Conservation (phyloP, 2,888 invertebrate genomes). For the Amaurobius ferox region DNA sequence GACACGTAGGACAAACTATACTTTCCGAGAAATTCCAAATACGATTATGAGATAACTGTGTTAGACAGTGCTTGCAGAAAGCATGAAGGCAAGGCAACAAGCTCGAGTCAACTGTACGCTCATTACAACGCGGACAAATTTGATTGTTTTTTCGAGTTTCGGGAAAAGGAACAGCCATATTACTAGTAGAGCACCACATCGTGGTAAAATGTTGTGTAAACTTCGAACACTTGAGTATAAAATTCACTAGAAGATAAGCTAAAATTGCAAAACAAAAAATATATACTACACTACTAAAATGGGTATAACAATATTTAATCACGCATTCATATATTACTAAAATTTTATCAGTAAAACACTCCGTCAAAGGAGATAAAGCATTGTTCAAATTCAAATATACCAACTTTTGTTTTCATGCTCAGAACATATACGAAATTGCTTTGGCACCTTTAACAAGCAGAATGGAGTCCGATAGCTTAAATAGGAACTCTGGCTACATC, state of each 20-base stretch:
- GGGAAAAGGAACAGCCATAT: slow-evolving; percentile 50
- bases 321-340: neutral
- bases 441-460: slow-evolving; percentile 54
- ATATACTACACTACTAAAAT: neutral
- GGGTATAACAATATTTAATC: too few relatives aligned
- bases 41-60: slow-evolving; percentile 69
- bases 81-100: slow-evolving; percentile 78
- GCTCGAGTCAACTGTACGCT: slow-evolving; percentile 76
- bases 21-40: slow-evolving; percentile 64
- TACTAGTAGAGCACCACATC: slow-evolving; percentile 67
- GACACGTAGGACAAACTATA: slow-evolving; percentile 77
- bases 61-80: slow-evolving; percentile 77
- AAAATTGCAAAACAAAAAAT: neutral
- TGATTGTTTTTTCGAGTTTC: slow-evolving; percentile 55
- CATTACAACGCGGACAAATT: slow-evolving; percentile 77
- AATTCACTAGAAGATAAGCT: too few relatives aligned
- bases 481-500: slow-evolving; percentile 48
- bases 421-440: slow-evolving; percentile 28
- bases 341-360: neutral
- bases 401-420: slow-evolving; percentile 48
- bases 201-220: neutral
- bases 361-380: slow-evolving; percentile 14
- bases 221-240: neutral
- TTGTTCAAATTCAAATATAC: slow-evolving; percentile 20
- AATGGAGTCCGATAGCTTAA: neutral